Percentiles rank a stretch among this genome's conserved stretches.
Conservation (phyloP, 2,113 vertebrate species). For the Chaenocephalus aceratus region DNA sequence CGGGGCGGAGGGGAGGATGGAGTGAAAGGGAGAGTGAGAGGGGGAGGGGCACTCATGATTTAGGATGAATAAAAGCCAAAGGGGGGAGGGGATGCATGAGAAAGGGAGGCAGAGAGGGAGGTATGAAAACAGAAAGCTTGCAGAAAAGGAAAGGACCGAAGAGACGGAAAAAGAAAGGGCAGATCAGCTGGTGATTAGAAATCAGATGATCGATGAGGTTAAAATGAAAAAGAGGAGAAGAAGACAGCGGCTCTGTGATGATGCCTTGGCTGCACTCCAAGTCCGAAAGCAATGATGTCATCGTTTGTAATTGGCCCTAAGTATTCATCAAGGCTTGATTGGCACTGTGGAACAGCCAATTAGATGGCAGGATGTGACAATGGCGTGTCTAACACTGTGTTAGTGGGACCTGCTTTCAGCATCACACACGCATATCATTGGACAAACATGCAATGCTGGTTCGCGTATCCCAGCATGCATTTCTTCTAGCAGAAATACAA, state of each 20-base stretch:
- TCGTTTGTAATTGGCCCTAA: conserved; percentile 64
- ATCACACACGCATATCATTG: background rate
- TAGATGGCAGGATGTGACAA: conserved; percentile 32
- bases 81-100: conserved; percentile 27
- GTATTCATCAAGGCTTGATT: conserved; percentile 55
- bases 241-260: conserved; percentile 13
- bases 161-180: background rate
- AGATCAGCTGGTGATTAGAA: background rate
- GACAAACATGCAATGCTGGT: background rate
- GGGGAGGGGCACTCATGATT: conserved; percentile 36
- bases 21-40: conserved; percentile 57
- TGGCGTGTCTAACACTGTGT: background rate
- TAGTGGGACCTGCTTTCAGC: background rate
- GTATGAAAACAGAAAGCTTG: conserved; percentile 36
- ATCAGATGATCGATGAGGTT: background rate
- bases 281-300: conserved; percentile 69
- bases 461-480: conserved; percentile 20
- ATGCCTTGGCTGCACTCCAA: conserved; percentile 24
- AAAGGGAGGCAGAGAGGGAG: background rate
- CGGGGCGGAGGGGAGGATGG: conserved; percentile 58
- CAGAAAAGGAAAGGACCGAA: conserved; percentile 16
- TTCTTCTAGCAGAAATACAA: background rate
- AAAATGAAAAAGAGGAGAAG: background rate
- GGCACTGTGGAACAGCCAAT: conserved; percentile 54
- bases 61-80: conserved; percentile 62